Base-by-base conservation (phyloP, 2,113 vertebrate genomes). In the Erythrocercus mccallii region DNA sequence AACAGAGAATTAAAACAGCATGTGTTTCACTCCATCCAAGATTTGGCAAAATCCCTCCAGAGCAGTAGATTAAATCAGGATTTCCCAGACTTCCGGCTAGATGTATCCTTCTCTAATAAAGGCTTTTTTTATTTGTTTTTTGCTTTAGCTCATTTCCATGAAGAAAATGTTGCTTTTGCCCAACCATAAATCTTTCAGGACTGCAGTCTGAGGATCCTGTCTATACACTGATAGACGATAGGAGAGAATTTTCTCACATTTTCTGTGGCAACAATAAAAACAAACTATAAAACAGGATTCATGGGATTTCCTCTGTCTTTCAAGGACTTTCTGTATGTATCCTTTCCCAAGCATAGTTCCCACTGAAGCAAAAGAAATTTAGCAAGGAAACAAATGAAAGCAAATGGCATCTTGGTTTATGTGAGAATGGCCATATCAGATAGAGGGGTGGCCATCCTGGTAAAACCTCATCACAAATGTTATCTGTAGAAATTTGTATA, bases 1-100 rank as follows among this genome's bases (percentile, higher is more conserved):
- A 92, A 71, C 23, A 92, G 28, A 86, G 80, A 90, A 94, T 86
- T 92, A 95, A 81, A 97, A 20, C 90, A 92, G 50, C 56, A 76
- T 79, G 88, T 74, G 45, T 88, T 88, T 71, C 45, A 54, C 44
- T 94, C 60, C 45, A 56, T 86, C 80, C 51, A 78, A 90, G 60
- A 72, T 86, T 86, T 93, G 91, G 58, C 71, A 95, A 47, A 44
- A 66, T 87, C 54, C 10, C 37, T 37, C 37, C 44, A 83, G 69
- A 93, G 47, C 44, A 74, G 47, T 30, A 81, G 71, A 88, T 92
- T 83, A 90, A 84, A 92, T 94, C 92, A 88, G 85, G 72, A 74
- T 92, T 93, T 88, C 82, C 45, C 64, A 90, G n/a, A 83, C 53
- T 94, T 97, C 83, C 61, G 8, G 28, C 23, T 90, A 74, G 61